phyloP scores from a whole-genome alignment of 2,888 invertebrate genomes.

The Meiosimyza platycephala region DNA sequence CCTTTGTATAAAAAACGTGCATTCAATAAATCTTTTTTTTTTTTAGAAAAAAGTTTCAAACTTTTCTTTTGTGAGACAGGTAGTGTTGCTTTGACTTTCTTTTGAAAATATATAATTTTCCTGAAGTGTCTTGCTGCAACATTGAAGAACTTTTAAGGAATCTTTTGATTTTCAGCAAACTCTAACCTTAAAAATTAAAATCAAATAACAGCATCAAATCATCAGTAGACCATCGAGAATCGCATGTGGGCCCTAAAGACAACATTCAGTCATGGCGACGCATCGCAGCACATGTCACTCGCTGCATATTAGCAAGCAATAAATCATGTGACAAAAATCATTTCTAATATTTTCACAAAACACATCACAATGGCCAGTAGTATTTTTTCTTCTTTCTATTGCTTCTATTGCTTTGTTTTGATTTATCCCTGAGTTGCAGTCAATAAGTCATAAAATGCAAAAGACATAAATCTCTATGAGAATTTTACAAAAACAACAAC shows the following conservation, averaged over 20 bases:
- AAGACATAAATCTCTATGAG: slow-evolving; percentile 57
- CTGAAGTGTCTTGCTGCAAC: too few relatives aligned
- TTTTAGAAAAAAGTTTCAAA: background rate
- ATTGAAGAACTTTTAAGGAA: too few relatives aligned
- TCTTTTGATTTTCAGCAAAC: too few relatives aligned
- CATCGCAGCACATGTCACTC: too few relatives aligned
- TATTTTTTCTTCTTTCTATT: slow-evolving; percentile 30
- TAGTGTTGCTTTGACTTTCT: too few relatives aligned
- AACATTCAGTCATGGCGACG: background rate
- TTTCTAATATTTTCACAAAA: slow-evolving; percentile 60
- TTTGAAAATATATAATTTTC: too few relatives aligned
- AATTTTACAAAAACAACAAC: background rate
- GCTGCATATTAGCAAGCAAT: slow-evolving; percentile 40
- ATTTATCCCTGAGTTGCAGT: slow-evolving; percentile 61
- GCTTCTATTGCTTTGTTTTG: slow-evolving; percentile 45
- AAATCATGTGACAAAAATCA: slow-evolving; percentile 53
- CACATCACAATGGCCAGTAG: slow-evolving; percentile 56
- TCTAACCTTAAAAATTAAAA: background rate
- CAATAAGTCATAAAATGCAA: slow-evolving; percentile 59
- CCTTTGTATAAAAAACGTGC: too few relatives aligned
- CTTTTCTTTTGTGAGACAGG: background rate
- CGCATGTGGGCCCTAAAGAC: background rate
- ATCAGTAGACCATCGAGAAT: slow-evolving; percentile 2
- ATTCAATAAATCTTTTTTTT: background rate
- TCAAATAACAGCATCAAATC: background rate